Base-by-base conservation (phyloP, 2,113 vertebrate genomes). In the Takifugu flavidus region DNA sequence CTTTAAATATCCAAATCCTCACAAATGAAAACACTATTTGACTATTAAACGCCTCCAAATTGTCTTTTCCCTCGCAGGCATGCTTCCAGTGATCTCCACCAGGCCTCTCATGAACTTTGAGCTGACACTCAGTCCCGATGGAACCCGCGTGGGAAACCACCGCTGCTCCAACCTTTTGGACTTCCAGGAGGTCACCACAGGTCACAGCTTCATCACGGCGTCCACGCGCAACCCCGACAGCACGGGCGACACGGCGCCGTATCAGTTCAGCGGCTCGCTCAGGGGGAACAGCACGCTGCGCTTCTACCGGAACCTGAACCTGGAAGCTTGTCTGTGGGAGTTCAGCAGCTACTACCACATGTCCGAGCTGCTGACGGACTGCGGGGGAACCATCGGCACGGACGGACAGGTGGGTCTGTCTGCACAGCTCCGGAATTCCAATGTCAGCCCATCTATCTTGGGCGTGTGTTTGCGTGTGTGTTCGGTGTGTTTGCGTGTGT, bases 241-340 rank as follows among this genome's bases (percentile, higher is more conserved):
- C 46, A 74, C 91, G 55, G 94, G 93, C 7, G 94, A 95, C 70
- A 79, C 89, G 0, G 89, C 86, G 54, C 93, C 95, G 0, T 95
- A 98, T 64, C 96, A 96, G 81, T 94, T 93, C 75, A 96, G 90
- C 56, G 13, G 74, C 1, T 1, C 83, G 2, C 72, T 98, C 44
- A 82, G 96, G 55, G 92, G 95, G 0, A 72, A 89, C 61, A 74
- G 76, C n/a, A 91, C 95, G 0, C 69, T 98, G 51, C 94, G 93
- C 25, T 98, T 98, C 86, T 98, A 98, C 80, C 83, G 90, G 54
- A 96, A 94, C 76, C 90, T 98, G 60, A 93, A 97, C 76, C 90
- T 97, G 34, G 95, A 98, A 49, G 96, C 95, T 29, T 98, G 96
- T 59, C 78, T 96, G 2, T 98, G 96, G 96, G 93, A 96, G 84